phyloP scores from a whole-genome alignment of 2,888 invertebrate species.

The Callimorpha dominula region DNA sequence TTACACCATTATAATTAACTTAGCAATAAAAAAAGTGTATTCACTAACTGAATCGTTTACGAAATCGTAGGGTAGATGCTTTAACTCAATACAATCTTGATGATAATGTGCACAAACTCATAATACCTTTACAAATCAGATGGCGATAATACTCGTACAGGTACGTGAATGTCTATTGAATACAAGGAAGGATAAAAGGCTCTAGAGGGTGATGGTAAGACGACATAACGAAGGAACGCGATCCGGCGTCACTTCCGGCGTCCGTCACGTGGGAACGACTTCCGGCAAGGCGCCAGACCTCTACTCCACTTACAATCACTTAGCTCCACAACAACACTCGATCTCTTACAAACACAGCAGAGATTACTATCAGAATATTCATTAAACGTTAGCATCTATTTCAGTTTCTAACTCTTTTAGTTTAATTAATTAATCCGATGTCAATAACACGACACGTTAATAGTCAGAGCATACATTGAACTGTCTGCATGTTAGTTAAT shows the following conservation, averaged over 20 bases:
- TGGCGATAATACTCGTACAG: conserved; percentile 30
- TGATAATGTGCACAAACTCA: conserved; percentile 11
- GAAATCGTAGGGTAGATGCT: not conserved
- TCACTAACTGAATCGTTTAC: not conserved
- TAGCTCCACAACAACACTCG: conserved; percentile 72
- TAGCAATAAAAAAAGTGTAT: too few relatives aligned
- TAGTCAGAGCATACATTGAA: not conserved
- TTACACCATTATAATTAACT: too few relatives aligned
- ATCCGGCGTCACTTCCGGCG: conserved; percentile 83
- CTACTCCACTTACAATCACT: conserved; percentile 84
- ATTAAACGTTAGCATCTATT: conserved; percentile 40
- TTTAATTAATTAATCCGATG: conserved; percentile 22
- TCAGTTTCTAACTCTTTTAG: conserved; percentile 11
- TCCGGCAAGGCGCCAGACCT: conserved; percentile 82
- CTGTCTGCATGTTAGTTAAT: conserved; percentile 32
- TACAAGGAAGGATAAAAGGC: conserved; percentile 62
- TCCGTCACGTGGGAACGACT: conserved; percentile 84
- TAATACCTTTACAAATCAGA: conserved; percentile 37
- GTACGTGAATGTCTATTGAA: conserved; percentile 51
- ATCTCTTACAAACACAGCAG: conserved; percentile 63
- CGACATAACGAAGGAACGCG: conserved; percentile 80
- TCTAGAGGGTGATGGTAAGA: conserved; percentile 64
- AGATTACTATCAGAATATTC: conserved; percentile 53
- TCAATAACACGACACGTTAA: not conserved
- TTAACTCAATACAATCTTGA: conserved; percentile 14